Conservation (phyloP, 2,797 vertebrate genomes). For the Sarcophilus harrisii region DNA sequence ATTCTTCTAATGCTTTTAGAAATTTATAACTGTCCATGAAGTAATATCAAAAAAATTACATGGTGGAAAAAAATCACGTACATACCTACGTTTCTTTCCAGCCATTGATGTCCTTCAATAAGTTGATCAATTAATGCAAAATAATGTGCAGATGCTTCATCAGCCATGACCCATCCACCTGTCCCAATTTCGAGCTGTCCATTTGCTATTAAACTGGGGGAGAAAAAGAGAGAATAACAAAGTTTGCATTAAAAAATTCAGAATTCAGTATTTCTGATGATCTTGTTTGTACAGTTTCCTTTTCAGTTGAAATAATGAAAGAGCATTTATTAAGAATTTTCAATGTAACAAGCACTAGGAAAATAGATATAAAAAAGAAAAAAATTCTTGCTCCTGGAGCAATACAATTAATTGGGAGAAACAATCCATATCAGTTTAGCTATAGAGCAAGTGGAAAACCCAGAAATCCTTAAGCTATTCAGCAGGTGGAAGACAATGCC, state of each 20-base stretch:
- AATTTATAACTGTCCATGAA: not conserved
- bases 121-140: conserved; percentile 93
- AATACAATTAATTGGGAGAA: not conserved
- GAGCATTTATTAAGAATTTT: not conserved
- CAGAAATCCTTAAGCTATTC: not conserved
- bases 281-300: not conserved
- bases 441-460: not conserved
- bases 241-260: conserved; percentile 53
- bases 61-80: conserved; percentile 29
- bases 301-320: not conserved
- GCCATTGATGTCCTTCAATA: conserved; percentile 96
- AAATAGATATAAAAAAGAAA: not conserved
- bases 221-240: conserved; percentile 68
- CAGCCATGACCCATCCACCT: conserved; percentile 97
- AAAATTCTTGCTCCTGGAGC: not conserved
- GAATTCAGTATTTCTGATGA: conserved; percentile 17
- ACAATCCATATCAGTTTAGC: not conserved
- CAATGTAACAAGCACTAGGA: not conserved
- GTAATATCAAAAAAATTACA: not conserved
- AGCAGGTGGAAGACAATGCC: not conserved
- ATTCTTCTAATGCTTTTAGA: not conserved
- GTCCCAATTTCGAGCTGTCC: conserved; percentile 95
- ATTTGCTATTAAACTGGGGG: conserved; percentile 88
- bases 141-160: conserved; percentile 94
- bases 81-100: conserved; percentile 91